Base-by-base conservation (phyloP, 2,888 invertebrate species). In the Deilephila porcellus region DNA sequence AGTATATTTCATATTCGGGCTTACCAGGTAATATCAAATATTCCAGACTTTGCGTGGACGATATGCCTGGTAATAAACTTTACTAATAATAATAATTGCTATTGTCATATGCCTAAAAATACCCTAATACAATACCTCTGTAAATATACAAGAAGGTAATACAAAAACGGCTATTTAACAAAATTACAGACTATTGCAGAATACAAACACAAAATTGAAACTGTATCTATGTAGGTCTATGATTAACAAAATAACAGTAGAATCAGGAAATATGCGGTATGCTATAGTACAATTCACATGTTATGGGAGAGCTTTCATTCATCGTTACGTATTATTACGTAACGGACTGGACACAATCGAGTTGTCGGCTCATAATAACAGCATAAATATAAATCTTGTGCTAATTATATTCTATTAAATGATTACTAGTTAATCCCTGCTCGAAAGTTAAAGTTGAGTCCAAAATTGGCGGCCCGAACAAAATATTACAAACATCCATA, bases 261-360 rank as follows among this genome's bases (percentile, higher is more conserved):
- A 70, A 64, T 20, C 56, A 72, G 72, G 63, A 72, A 63, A 63
- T 63, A 20, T 72, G 34, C 62, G 52, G n/a, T 71, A 60, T 19
- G 52, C 6, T 71, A 25, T 20, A 14, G 53, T 20, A 56, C 63
- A 53, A 56, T 64, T 25, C 56, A 72, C 52, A 17, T 56, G n/a
- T 56, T 62, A 45, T 45, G 67, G 72, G 60, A 56, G 72, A 74
- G 72, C 70, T 67, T 60, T 63, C 71, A 64, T 74, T 45, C 60
- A 72, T 70, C 25, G 74, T 72, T 70, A 72, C 71, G 71, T 74
- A 63, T 45, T 60, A 32, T 74, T 74, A 53, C 53, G 72, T 62
- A 72, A 53, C 60, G n/a, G 14, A 72, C 72, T 74, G 72, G 74
- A 72, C 74, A 37, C 63, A 60, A 74, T 52, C 60, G 37, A 71